A percentile compares a stretch with the other conserved stretches of the same genome.
Conservation (phyloP, 1,140 invertebrate genomes). For the Ceratoteleas bidentatus region DNA sequence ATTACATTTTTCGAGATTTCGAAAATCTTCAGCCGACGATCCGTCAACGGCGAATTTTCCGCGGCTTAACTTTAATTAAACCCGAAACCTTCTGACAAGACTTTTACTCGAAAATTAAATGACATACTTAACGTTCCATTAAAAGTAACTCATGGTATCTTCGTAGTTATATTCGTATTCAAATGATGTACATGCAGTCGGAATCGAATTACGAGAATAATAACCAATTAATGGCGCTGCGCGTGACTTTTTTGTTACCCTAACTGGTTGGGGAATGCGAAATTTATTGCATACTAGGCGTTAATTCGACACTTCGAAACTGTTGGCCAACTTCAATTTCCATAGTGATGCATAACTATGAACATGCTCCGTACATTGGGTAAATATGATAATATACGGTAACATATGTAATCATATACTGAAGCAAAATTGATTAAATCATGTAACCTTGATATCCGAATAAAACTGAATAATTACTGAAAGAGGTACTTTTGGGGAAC, state of each 20-base stretch:
- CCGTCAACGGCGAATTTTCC: slow-evolving; percentile 7
- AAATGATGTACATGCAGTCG: neutral
- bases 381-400: slow-evolving; percentile 45
- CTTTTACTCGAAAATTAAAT: slow-evolving; percentile 11
- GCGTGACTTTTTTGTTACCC: neutral
- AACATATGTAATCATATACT: slow-evolving; percentile 45
- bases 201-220: neutral
- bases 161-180: neutral
- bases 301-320: slow-evolving; percentile 35
- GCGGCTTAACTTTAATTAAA: slow-evolving; percentile 15
- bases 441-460: slow-evolving; percentile 33
- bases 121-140: slow-evolving; percentile 4
- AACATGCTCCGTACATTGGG: slow-evolving; percentile 24
- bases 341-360: slow-evolving; percentile 22
- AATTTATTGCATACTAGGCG: slow-evolving; percentile 11
- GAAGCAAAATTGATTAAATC: slow-evolving; percentile 37
- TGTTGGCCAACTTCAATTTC: slow-evolving; percentile 34
- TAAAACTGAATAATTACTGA: slow-evolving; percentile 40
- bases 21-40: neutral
- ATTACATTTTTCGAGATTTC: slow-evolving; percentile 1
- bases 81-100: neutral
- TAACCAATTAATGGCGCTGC: neutral
- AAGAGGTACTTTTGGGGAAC: slow-evolving; percentile 16
- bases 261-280: slow-evolving; percentile 2
- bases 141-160: slow-evolving; percentile 2